Base-by-base conservation (phyloP, 2,113 vertebrate genomes). In the Tenebrosternarchus preto region DNA sequence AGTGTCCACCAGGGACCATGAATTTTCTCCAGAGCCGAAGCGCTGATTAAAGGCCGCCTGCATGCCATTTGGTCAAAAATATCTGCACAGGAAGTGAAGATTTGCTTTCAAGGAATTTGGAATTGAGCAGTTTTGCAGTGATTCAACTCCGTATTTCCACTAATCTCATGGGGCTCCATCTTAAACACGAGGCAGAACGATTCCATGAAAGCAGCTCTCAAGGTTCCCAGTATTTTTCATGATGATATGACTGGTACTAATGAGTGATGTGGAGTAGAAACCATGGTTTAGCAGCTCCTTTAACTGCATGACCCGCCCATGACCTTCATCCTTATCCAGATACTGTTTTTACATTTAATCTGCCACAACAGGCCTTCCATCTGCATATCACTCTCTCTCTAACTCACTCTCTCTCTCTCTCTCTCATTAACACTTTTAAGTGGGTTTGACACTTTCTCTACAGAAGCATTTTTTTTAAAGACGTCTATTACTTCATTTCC, bases 21-120 rank as follows among this genome's bases (percentile, higher is more conserved):
- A 39, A n/a, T 67, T 66, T 80, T 50, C 31, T 78, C 33, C 76
- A 61, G 55, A 66, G 24, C 25, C n/a, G 56, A 57, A 50, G 53
- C 20, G 27, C 64, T 82, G 75, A 73, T 81, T 86, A n/a, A 67
- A 85, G 64, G 70, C 57, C 53, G 67, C 17, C 16, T 76, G 36
- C 29, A 56, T 60, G 72, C 63, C 33, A 86, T 75, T 69, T 83
- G 33, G 64, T 55, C 24, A 25, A 67, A 61, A 55, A 43, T 75
- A 50, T 68, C 77, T 25, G 50, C 19, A 43, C 73, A 43, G 68
- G 24, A 73, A 67, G 61, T 67, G 29, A 33, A 11, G 60, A 8
- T 22, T 22, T 67, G 36, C 43, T 73, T 66, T 66, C 33, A 66
- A 66, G 63, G 63, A 66, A 66, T 66, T 17, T 16, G 63, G 63